phyloP scores from a whole-genome alignment of 2,888 invertebrate species.

The Limnephilus lunatus region DNA sequence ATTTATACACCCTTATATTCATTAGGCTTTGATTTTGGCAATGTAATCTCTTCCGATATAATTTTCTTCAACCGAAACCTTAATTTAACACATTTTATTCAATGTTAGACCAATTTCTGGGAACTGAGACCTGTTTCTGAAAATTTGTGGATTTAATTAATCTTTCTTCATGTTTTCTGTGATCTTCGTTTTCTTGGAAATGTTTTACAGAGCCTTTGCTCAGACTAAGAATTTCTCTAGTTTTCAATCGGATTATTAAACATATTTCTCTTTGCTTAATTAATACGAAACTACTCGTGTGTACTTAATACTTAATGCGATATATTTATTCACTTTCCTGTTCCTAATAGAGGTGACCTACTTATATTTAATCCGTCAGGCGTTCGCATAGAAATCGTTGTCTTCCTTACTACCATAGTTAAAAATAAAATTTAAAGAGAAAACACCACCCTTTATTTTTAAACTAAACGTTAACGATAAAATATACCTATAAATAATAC shows the following conservation, averaged over 20 bases:
- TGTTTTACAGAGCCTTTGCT: background rate
- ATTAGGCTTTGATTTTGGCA: background rate
- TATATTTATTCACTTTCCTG: too few species aligned
- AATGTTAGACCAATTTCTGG: background rate
- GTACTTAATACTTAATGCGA: too few species aligned
- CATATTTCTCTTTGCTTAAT: background rate
- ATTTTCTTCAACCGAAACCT: conserved; percentile 2
- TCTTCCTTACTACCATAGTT: too few species aligned
- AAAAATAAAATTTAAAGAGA: too few species aligned
- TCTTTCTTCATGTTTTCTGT: background rate
- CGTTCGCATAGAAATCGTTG: too few species aligned
- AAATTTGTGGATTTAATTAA: background rate
- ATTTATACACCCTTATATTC: background rate
- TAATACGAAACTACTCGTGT: too few species aligned
- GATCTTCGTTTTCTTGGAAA: background rate
- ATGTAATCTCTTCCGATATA: background rate
- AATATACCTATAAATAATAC: too few species aligned
- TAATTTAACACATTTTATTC: background rate
- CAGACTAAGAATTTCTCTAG: background rate
- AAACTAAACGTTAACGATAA: too few species aligned
- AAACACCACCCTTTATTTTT: too few species aligned
- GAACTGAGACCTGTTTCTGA: background rate
- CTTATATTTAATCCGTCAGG: too few species aligned
- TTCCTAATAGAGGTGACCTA: too few species aligned
- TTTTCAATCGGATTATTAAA: background rate